Base-by-base conservation (phyloP, 2,888 invertebrate species). In the Agrenia bidenticulata region DNA sequence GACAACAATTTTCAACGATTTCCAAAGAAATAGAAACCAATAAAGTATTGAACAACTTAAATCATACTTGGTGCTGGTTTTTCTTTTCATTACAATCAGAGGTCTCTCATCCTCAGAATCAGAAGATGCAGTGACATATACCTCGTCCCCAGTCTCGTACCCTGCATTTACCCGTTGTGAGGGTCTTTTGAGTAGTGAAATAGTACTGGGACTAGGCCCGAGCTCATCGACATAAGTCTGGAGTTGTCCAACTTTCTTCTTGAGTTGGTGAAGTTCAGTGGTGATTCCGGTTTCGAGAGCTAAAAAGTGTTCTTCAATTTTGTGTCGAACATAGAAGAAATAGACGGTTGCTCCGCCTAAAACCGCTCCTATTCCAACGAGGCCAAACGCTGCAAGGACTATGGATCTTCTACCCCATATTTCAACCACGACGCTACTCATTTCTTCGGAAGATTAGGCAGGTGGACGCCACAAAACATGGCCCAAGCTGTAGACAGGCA, bases 41-140 rank as follows among this genome's bases (percentile, higher is more conserved):
- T n/a, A n/a, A n/a, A n/a, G n/a, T n/a, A n/a, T n/a, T n/a, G n/a
- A n/a, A n/a, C n/a, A n/a, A n/a, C n/a, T n/a, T n/a, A n/a, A n/a
- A n/a, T n/a, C n/a, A n/a, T n/a, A n/a, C n/a, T n/a, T n/a, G n/a
- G n/a, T n/a, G n/a, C n/a, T n/a, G n/a, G n/a, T n/a, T n/a, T n/a
- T n/a, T n/a, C n/a, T n/a, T n/a, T 15, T 15, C 39, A 7, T 15
- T 11, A 39, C 19, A 45, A 9, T 45, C n/a, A 5, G 45, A 45
- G n/a, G 45, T 45, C 15, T n/a, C 19, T 15, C 73, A 13, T 61
- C 58, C 15, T 73, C 73, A 1, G 73, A 72, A n/a, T 67, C 72
- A n/a, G 69, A 65, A 17, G 73, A 68, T 2, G 72, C 73, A 9
- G 73, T 72, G 15, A 73, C 50, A 56, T 70, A 73, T 39, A 70